Conservation (phyloP, 1,140 invertebrate genomes). For the Microplitis mediator region DNA sequence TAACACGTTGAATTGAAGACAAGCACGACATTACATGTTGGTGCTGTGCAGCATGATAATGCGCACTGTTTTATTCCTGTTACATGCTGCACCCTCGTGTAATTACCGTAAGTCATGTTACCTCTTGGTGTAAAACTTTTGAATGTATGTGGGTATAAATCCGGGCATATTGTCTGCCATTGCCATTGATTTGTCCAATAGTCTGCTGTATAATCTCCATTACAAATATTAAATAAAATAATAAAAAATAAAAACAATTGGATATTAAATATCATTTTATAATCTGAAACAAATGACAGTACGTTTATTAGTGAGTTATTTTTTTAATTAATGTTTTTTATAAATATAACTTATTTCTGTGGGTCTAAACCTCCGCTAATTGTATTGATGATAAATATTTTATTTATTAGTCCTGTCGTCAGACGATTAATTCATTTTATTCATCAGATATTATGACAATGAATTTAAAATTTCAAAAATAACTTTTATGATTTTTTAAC, state of each 20-base stretch:
- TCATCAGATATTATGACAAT: no score
- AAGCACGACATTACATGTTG: slow-evolving; percentile 78
- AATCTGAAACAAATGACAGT: slow-evolving; percentile 13
- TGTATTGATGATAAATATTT: no score
- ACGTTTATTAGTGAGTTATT: neutral
- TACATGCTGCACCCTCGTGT: slow-evolving; percentile 64
- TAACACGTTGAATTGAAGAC: slow-evolving; percentile 78
- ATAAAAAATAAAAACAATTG: slow-evolving; percentile 41
- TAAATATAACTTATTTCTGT: no score
- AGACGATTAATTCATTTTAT: no score
- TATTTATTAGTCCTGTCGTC: no score
- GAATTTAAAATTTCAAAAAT: no score
- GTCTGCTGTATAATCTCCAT: slow-evolving; percentile 35
- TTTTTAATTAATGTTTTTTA: no score
- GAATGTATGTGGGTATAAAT: slow-evolving; percentile 49
- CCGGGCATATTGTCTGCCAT: slow-evolving; percentile 50
- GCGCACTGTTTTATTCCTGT: slow-evolving; percentile 71
- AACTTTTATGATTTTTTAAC: no score
- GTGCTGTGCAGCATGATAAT: slow-evolving; percentile 71
- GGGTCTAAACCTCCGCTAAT: no score
- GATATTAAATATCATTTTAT: slow-evolving; percentile 31
- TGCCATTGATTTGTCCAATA: slow-evolving; percentile 48
- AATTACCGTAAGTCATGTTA: slow-evolving; percentile 68
- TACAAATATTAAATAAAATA: slow-evolving; percentile 44
- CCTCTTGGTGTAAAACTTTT: slow-evolving; percentile 59